Conservation (phyloP, 2,888 invertebrate species). For the Microdon myrmicae region DNA sequence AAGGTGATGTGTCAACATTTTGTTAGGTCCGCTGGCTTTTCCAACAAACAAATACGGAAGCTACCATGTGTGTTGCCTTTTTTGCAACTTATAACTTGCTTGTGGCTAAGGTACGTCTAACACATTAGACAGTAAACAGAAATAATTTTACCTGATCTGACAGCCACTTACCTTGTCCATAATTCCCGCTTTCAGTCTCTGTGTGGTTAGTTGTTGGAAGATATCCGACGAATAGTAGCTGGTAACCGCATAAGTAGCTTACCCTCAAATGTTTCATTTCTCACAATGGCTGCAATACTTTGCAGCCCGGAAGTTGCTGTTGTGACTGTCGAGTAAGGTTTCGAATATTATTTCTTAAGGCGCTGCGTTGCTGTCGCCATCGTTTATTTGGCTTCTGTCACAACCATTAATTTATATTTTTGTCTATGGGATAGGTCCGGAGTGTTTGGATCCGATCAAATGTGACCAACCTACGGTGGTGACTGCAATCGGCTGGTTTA, state of each 20-base stretch:
- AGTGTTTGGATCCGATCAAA: constrained; percentile 19
- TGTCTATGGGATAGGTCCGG: constrained; percentile 21
- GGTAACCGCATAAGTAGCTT: constrained; percentile 29
- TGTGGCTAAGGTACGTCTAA: too few relatives aligned
- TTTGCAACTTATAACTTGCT: too few relatives aligned
- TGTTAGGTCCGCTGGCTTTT: too few relatives aligned
- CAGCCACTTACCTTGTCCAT: too few relatives aligned
- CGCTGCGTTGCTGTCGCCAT: constrained; percentile 9
- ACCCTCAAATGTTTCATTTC: constrained; percentile 36
- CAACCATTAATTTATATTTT: not conserved
- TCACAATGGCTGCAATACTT: constrained; percentile 8
- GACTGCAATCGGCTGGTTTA: constrained; percentile 37
- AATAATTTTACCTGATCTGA: too few relatives aligned
- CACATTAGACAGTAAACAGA: too few relatives aligned
- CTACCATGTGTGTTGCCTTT: too few relatives aligned
- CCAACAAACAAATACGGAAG: too few relatives aligned
- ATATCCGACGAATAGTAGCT: constrained; percentile 12
- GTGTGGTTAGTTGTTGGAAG: too few relatives aligned
- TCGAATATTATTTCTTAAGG: constrained; percentile 8
- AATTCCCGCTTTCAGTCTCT: too few relatives aligned
- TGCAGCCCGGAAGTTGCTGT: constrained; percentile 35
- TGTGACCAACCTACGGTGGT: constrained; percentile 31
- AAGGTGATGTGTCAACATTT: too few relatives aligned
- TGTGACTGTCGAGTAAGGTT: constrained; percentile 30
- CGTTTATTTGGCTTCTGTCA: constrained; percentile 38